These are phyloP conservation scores for Xylocampa areola DNA, from an alignment of 2,888 invertebrate genomes.

Conservation along the genomic window DNA sequence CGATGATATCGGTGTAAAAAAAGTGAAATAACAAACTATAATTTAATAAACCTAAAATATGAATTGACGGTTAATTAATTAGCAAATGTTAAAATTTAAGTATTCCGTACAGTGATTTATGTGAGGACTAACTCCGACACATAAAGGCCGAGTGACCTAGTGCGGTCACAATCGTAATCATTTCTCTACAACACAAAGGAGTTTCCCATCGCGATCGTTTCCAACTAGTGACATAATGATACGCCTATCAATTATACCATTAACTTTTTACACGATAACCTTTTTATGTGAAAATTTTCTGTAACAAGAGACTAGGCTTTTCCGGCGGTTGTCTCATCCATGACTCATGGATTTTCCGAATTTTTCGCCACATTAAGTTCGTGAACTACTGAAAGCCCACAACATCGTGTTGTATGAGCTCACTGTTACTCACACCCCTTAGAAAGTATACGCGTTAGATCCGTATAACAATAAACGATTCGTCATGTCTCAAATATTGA, in stretches of 20 bases:
- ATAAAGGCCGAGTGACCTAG: conserved; percentile 26
- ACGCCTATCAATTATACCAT: conserved; percentile 69
- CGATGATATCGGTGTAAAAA: no score
- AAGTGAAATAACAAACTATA: no score
- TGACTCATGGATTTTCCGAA: conserved; percentile 88
- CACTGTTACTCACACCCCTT: conserved; percentile 78
- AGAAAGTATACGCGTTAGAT: conserved; percentile 74
- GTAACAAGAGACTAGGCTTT: conserved; percentile 80
- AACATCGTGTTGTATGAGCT: conserved; percentile 70
- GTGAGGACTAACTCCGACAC: conserved; percentile 21
- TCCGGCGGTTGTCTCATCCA: conserved; percentile 75
- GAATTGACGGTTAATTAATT: neutral
- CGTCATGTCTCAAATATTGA: conserved; percentile 67
- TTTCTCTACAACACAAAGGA: conserved; percentile 59
- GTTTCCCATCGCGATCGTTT: conserved; percentile 71
- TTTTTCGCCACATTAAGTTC: conserved; percentile 66
- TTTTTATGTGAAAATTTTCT: conserved; percentile 72
- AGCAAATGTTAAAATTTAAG: conserved; percentile 31
- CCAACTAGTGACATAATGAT: conserved; percentile 73
- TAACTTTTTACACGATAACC: conserved; percentile 30
- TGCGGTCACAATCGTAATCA: conserved; percentile 25
- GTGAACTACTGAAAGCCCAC: conserved; percentile 79
- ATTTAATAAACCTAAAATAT: neutral
- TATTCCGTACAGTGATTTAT: conserved; percentile 41
- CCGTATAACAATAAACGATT: conserved; percentile 69